Base-by-base conservation (phyloP, 2,113 vertebrate genomes). In the Lepidothrix coronata region DNA sequence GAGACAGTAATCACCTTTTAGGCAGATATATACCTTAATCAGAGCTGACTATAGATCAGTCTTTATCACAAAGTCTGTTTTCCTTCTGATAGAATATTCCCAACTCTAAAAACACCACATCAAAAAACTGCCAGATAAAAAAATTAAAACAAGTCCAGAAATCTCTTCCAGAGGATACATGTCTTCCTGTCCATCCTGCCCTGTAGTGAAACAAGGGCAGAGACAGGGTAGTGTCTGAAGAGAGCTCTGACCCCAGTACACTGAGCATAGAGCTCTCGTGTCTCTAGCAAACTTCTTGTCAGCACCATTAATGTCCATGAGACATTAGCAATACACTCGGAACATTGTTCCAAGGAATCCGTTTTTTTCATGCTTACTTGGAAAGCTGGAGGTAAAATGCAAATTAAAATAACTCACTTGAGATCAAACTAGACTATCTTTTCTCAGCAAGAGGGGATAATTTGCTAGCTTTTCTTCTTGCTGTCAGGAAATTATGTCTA, bases 171-270 rank as follows among this genome's bases (percentile, higher is more conserved):
- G 28, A 61, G 8, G 11, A 43, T 43, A 30, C 2, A 1, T 1
- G 3, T 21, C 23, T 54, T 46, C 37, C 33, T 62, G 51, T 17
- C 46, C 58, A 66, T 41, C 39, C 85, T 27, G 27, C 78, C 52
- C 85, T 72, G n/a, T 3, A 1, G 1, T 30, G 57, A 49, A 82
- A 30, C 39, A 55, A 67, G 31, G 21, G 25, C 70, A 82, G 14
- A 65, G 22, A 46, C 17, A 9, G 5, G 11, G 55, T 37, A 1
- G 46, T 8, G 21, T 8, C 6, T 31, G 30, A 24, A 57, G 44
- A 84, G 54, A 0, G 0, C 24, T 51, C 25, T 52, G 67, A 33
- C 59, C 73, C 13, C 18, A 31, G 46, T 52, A 74, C 8, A 19
- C 24, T 3, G 5, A 54, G 71, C 49, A 58, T 43, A 27, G 9